Evolutionary conservation across 30 jellyfish, hydroid and myxozoan species (phyloP), one percentile per base, ranked within the genome.

Genomic region (Turritopsis rubra): DNA sequence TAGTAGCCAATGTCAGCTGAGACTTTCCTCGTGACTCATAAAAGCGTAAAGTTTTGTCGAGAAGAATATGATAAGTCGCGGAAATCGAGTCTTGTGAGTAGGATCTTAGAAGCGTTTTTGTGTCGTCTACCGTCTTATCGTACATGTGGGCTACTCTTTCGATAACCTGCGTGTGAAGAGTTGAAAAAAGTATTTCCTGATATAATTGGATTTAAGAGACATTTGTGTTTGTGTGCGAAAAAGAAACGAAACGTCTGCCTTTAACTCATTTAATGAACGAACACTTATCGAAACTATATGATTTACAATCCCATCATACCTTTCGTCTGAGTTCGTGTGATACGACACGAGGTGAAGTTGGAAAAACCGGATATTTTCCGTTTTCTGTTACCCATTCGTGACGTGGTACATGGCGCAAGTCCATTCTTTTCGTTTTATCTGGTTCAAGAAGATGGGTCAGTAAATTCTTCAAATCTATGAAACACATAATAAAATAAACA

Each of bases 321-420:
- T 27, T 68, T 9, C 30, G 77, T 68, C 77, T 68, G 17, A 68
- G 28, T n/a, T 68, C 77, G 30, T 68, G 77, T 27, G 77, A n/a
- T 27, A 68, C 1, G 28, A 68, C 30, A 68, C 30, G 31, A 23
- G 77, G 77, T 68, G 77, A 0, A 68, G 77, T n/a, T 19, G 77
- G 77, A 23, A 68, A 27, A 0, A 68, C 77, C 77, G 77, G 77
- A 22, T 68, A n/a, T 73, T 31, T 72, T 23, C 96, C 96, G 29
- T 79, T 85, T 21, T 85, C 94, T 19, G 88, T 89, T 5, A 89
- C 72, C 96, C 96, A 89, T n/a, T 54, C 18, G 65, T 85, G 88
- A 27, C 54, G 85, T 18, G 54, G n/a, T 81, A 89, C 71, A 9
- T 77, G 84, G 18, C 81, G 85, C 29, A 89, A 53, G 0, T 85